A percentile compares a stretch with the other conserved stretches of the same genome.
These are phyloP conservation scores for Chymomyza costata DNA, from an alignment of 1,140 invertebrate genomes.

Conservation along the genomic window DNA sequence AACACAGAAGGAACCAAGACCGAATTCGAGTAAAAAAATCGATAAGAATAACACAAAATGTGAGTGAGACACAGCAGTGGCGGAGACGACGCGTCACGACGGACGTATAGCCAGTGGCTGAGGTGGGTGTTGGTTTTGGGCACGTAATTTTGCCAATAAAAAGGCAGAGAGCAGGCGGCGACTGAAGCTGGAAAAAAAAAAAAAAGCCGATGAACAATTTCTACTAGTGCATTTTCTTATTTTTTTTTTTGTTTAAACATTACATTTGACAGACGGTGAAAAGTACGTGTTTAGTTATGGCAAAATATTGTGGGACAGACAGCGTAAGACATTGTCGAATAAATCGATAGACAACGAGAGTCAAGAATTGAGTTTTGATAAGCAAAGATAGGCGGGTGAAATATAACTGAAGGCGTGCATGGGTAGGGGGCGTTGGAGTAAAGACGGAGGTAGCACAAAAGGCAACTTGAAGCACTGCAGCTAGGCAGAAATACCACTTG, in stretches of 20 bases:
- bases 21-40: slow-evolving; percentile 58
- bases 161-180: too few species aligned
- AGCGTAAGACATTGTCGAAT: slow-evolving; percentile 21
- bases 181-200: too few species aligned
- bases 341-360: too few species aligned
- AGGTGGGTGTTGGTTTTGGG: too few species aligned
- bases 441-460: slow-evolving; percentile 2
- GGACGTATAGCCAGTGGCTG: too few species aligned
- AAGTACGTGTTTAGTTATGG: slow-evolving; percentile 50
- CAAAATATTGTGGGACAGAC: slow-evolving; percentile 5
- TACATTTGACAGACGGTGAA: slow-evolving; percentile 54
- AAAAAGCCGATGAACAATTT: slow-evolving; percentile 11
- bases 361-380: slow-evolving; percentile 21
- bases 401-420: slow-evolving; percentile 55
- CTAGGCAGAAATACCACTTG: slow-evolving; percentile 37
- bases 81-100: slow-evolving; percentile 11
- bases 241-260: slow-evolving; percentile 8
- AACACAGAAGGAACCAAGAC: slow-evolving; percentile 40
- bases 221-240: slow-evolving; percentile 5
- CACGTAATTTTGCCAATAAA: slow-evolving; percentile 52
- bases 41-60: slow-evolving; percentile 55
- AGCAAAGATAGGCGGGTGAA: slow-evolving; percentile 39
- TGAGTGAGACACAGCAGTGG: slow-evolving; percentile 17
- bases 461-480: slow-evolving; percentile 18
- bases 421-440: too few species aligned